phyloP scores from a whole-genome alignment of 2,888 invertebrate genomes.

The Leptopilina myrica region DNA sequence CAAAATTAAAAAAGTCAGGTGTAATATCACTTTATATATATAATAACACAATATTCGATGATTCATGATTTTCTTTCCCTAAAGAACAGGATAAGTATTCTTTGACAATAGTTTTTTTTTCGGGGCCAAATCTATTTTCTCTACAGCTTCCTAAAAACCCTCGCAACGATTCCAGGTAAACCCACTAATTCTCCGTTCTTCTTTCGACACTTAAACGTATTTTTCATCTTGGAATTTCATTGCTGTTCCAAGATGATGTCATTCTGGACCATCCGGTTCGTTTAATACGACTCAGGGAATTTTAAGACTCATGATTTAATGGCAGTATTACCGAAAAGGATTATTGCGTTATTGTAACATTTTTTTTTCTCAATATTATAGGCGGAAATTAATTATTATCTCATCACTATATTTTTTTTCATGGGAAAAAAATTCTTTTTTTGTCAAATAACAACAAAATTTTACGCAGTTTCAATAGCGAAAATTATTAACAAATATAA shows the following conservation, averaged over 20 bases:
- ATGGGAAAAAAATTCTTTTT: too few species aligned
- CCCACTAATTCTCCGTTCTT: conserved; percentile 22
- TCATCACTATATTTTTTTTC: too few species aligned
- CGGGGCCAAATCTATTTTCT: background rate
- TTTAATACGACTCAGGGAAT: background rate
- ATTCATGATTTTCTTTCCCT: conserved; percentile 6
- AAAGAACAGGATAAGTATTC: conserved; percentile 1
- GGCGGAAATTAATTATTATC: too few species aligned
- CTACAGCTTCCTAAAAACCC: conserved; percentile 24
- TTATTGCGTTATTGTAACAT: background rate
- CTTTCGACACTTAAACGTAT: conserved; percentile 31
- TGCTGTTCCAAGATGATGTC: conserved; percentile 30
- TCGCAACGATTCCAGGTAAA: conserved; percentile 37
- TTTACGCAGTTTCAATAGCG: too few species aligned
- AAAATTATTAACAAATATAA: too few species aligned
- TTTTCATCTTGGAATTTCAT: conserved; percentile 38
- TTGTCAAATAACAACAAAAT: too few species aligned
- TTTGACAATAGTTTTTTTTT: background rate
- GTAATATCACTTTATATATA: background rate
- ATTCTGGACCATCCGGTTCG: conserved; percentile 38
- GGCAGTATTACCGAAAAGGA: background rate
- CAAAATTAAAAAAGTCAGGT: background rate
- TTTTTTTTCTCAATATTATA: too few species aligned
- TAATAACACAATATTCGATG: background rate
- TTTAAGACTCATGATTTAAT: conserved; percentile 1